phyloP scores from a whole-genome alignment of 2,888 invertebrate species.

The Ophion ellenae region DNA sequence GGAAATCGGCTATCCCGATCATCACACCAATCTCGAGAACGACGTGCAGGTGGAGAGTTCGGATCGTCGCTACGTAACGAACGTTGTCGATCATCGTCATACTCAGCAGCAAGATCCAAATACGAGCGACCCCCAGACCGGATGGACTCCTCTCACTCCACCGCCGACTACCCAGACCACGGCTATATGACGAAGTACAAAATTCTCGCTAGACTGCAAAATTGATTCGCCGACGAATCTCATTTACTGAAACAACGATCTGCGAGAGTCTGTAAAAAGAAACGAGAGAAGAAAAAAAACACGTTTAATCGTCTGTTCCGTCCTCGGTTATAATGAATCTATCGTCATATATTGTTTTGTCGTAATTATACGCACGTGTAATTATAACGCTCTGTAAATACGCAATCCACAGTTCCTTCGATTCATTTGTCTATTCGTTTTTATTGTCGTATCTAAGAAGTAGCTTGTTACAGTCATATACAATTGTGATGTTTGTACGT shows the following conservation, averaged over 20 bases:
- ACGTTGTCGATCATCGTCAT: slow-evolving; percentile 77
- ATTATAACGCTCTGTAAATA: slow-evolving; percentile 61
- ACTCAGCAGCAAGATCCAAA: slow-evolving; percentile 70
- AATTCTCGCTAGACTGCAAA: slow-evolving; percentile 38
- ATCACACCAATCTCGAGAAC: slow-evolving; percentile 69
- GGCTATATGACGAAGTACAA: slow-evolving; percentile 76
- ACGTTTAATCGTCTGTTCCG: slow-evolving; percentile 8
- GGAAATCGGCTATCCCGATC: slow-evolving; percentile 72
- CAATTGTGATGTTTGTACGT: slow-evolving; percentile 21
- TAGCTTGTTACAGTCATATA: background rate
- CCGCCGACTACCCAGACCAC: slow-evolving; percentile 81
- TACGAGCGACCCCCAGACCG: slow-evolving; percentile 63
- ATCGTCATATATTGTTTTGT: slow-evolving; percentile 26
- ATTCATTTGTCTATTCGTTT: slow-evolving; percentile 9
- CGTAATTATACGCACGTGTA: slow-evolving; percentile 42
- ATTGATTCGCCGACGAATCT: slow-evolving; percentile 21
- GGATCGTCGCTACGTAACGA: slow-evolving; percentile 77
- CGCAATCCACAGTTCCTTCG: slow-evolving; percentile 62
- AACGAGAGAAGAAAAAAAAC: slow-evolving; percentile 7
- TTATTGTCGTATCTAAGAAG: slow-evolving; percentile 29
- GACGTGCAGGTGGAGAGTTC: slow-evolving; percentile 69
- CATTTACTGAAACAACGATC: slow-evolving; percentile 15
- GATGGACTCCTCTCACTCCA: slow-evolving; percentile 80
- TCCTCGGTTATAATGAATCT: slow-evolving; percentile 31
- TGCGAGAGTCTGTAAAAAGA: slow-evolving; percentile 22